Evolutionary conservation across 2,888 invertebrate genomes (phyloP).

Genomic region (Pristionchus mayeri): DNA sequence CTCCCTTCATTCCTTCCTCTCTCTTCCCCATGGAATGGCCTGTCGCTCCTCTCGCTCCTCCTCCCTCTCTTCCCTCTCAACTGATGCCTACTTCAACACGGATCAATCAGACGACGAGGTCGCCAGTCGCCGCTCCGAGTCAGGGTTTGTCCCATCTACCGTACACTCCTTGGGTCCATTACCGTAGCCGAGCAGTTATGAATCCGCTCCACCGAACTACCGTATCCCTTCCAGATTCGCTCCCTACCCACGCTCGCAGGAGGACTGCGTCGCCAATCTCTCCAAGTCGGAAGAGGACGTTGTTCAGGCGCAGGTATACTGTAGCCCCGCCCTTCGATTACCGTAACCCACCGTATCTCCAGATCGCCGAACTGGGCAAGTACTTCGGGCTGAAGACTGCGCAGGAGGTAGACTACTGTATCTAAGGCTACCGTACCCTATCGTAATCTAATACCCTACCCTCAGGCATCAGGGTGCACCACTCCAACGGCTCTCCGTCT

Average conservation of each 20-base stretch:
- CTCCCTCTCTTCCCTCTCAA: background rate
- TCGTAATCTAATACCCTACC: background rate
- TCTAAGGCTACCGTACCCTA: background rate
- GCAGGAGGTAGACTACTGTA: background rate
- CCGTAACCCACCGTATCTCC: background rate
- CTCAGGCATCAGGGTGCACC: background rate
- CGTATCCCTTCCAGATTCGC: background rate
- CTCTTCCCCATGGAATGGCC: background rate
- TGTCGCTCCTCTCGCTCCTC: background rate
- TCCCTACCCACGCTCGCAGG: background rate
- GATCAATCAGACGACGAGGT: too few relatives aligned
- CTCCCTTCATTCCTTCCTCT: constrained; percentile 1
- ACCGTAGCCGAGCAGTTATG: background rate
- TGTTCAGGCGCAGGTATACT: constrained; percentile 18
- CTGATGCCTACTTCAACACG: too few relatives aligned
- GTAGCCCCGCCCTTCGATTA: background rate
- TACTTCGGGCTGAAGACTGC: constrained; percentile 41
- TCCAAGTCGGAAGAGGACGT: background rate
- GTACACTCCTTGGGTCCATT: background rate
- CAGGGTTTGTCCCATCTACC: background rate
- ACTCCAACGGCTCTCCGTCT: background rate
- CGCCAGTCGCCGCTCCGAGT: background rate
- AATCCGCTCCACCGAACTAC: background rate
- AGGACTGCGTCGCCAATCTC: background rate
- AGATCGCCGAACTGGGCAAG: constrained; percentile 4